Base-by-base conservation (phyloP, 2,797 vertebrate genomes). In the Coregonus sp. region DNA sequence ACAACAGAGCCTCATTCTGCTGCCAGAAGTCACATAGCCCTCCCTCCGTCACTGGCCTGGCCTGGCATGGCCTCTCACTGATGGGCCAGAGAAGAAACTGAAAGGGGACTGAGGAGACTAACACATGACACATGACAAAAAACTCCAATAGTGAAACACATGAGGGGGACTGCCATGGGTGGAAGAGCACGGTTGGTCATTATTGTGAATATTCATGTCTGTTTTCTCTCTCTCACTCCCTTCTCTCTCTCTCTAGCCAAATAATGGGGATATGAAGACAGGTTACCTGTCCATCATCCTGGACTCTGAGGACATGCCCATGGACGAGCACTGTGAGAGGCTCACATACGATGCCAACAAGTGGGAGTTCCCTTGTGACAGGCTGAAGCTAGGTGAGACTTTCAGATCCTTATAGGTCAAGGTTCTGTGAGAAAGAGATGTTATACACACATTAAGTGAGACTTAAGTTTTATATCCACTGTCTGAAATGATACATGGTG, bases 241-340 rank as follows among this genome's bases (percentile, higher is more conserved):
- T 54, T 73, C n/a, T 72, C 35, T 52, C 35, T 68, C 33, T 7
- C 59, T 47, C 56, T 88, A 99, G 98, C 94, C 97, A 86, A 96
- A 75, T 1, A 94, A 93, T 87, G 95, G 92, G 20, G 98, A 99
- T 81, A 91, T 99, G 88, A 99, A 99, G 93, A 96, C 97, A 1
- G 97, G 97, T 74, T 99, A 99, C 90, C 94, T 99, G 89, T 99
- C 98, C 83, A 99, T 99, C 87, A 97, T 99, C 89, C 96, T 99
- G 93, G 98, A 99, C 89, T 96, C 97, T 0, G 96, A 99, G 76
- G 98, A 99, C 86, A 94, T 99, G 80, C 96, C 98, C 6, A 93
- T 97, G 92, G 96, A 99, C 0, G 97, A 99, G 80, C 96, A 96
- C 82, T 98, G 98, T n/a, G 97, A 99, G 72, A 93, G 97, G 67